Base-by-base conservation (phyloP, 2,797 vertebrate genomes). In the Momotus momota region DNA sequence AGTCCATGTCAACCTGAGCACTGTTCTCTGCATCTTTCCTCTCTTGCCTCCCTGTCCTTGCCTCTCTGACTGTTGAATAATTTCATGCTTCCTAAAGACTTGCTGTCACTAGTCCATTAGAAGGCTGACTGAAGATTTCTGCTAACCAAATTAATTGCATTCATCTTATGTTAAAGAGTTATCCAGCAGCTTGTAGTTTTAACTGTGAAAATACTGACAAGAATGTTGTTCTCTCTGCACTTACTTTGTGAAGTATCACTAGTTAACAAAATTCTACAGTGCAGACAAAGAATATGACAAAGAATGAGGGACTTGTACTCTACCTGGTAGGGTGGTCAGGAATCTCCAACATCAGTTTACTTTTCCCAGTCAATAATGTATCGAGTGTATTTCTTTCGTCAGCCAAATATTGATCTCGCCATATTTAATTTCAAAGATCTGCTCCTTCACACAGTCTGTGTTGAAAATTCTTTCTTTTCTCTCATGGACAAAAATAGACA, bases 381-480 rank as follows among this genome's bases (percentile, higher is more conserved):
- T 64, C 21, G 51, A 70, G 6, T 21, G 16, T 52, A 29, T 81
- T 90, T 77, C 17, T 81, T 86, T 66, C 85, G 52, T 80, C 72
- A 85, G 35, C n/a, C 10, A 74, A 83, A 64, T 73, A 78, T 67
- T 77, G 55, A 73, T 62, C 29, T 12, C 45, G 12, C 38, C 23
- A 18, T 67, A 29, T 26, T 31, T 67, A 40, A 72, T 67, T 95
- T 89, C 84, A 82, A 85, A 73, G 55, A 77, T 55, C 40, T 85
- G 6, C 0, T 3, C 38, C 9, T 82, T 51, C 38, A 55, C 12
- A 64, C 25, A 52, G 77, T 18, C 25, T 29, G 0, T n/a, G 1
- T 23, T 89, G 26, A 48, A 62, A 21, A 21, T 27, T 45, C 35
- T 82, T 67, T 60, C 10, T 88, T 74, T 71, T 85, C 31, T 51